Evolutionary conservation across 2,113 vertebrate species (phyloP).

Genomic region (Microtus pennsylvanicus): DNA sequence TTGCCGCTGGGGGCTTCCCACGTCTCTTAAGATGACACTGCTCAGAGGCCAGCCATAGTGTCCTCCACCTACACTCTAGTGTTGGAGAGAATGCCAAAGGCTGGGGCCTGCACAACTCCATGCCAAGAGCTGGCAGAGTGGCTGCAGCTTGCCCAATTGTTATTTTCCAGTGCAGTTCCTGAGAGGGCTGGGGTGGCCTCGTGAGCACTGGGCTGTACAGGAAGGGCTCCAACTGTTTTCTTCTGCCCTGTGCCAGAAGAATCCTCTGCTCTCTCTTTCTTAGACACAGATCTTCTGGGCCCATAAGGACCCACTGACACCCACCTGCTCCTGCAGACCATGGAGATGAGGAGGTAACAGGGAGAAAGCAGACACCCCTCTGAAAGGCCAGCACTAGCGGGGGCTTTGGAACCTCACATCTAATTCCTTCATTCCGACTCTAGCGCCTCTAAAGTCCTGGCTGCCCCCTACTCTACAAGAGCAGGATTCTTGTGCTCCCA

Average conservation of each 20-base stretch:
- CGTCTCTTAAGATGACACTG: background rate
- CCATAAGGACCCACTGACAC: too few relatives aligned
- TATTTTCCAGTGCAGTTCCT: constrained; percentile 61
- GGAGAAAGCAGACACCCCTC: background rate
- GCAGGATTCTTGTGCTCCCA: background rate
- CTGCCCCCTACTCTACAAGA: too few relatives aligned
- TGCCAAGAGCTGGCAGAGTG: background rate
- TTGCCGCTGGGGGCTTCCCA: background rate
- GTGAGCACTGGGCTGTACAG: background rate
- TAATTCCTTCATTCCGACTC: background rate
- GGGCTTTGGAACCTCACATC: background rate
- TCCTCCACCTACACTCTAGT: background rate
- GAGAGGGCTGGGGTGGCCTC: background rate
- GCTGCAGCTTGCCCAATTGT: constrained; percentile 39
- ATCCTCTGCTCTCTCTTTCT: background rate
- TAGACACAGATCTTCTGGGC: background rate
- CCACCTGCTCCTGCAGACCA: background rate
- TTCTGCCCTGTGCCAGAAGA: background rate
- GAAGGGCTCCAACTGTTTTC: background rate
- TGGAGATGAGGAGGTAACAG: fast-evolving
- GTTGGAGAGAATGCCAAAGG: background rate
- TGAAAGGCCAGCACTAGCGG: background rate
- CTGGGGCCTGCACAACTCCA: background rate
- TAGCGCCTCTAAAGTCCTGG: background rate
- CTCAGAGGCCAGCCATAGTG: background rate